phyloP scores from a whole-genome alignment of 35 echinoderm and acorn worm species.

The Lytechinus variegatus region DNA sequence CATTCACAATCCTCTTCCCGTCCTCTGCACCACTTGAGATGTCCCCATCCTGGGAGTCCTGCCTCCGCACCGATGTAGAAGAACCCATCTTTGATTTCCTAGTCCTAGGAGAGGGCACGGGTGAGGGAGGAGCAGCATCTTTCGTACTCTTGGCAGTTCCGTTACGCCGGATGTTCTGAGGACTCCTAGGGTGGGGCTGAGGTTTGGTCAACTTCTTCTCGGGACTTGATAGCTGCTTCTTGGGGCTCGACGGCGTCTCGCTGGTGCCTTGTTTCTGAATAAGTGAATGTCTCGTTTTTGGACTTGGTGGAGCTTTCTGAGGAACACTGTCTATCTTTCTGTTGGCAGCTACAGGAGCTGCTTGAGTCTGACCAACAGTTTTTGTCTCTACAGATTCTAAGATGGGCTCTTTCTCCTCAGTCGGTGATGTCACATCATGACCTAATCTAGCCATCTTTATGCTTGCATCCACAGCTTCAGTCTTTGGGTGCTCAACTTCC shows the following conservation, averaged over 20 bases:
- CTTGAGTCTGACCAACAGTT: background rate
- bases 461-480: slow-evolving; percentile 57
- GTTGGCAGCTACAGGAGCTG: background rate
- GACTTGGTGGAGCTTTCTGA: background rate
- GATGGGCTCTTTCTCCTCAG: background rate
- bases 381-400: background rate
- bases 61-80: slow-evolving; percentile 1
- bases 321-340: background rate
- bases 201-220: slow-evolving; percentile 7
- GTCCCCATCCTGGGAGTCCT: slow-evolving; percentile 65
- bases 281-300: slow-evolving; percentile 9
- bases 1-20: slow-evolving; percentile 39
- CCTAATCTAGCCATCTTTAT: slow-evolving; percentile 68
- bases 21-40: slow-evolving; percentile 67
- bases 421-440: slow-evolving; percentile 10
- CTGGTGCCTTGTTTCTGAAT: background rate
- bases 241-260: background rate
- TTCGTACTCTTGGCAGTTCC: background rate
- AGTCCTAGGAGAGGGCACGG: background rate
- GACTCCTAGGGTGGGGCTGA: slow-evolving; percentile 29
- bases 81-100: slow-evolving; percentile 24
- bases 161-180: background rate
- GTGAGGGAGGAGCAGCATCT: background rate
- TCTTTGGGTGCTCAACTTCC: slow-evolving; percentile 50
- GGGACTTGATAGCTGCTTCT: background rate